Evolutionary conservation across 1,140 invertebrate genomes (phyloP), one percentile per base, ranked within the genome.

Genomic region (Octopus bimaculoides): DNA sequence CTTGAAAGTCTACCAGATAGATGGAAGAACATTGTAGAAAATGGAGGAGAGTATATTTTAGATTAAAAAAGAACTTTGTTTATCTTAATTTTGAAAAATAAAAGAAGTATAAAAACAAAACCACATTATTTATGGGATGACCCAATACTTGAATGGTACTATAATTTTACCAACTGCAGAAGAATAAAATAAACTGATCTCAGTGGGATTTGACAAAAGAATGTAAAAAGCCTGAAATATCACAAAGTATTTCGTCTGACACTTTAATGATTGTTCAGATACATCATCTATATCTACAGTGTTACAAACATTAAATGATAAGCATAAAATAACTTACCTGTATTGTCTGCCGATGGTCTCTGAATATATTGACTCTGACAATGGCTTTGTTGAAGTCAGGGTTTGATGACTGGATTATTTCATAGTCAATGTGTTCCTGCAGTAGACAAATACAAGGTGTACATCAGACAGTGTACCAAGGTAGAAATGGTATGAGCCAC

Each of bases 371-470:
- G 0, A 99, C 94, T 82, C 96, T 92, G 4, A 99, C 94, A 80
- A 98, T 95, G 6, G 97, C 97, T 91, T 99, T 99, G 88, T 98
- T 98, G 87, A 97, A 97, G 82, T 99, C 97, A 0, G 95, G 95
- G 91, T 99, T 98, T 0, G 96, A 96, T 0, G 97, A 98, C 86
- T 97, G 94, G n/a, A 98, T 93, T 52, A 99, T 93, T 81, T 96
- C 96, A 91, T 98, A 99, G 90, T 99, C 97, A 10, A 96, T 92
- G 88, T 99, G 97, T 91, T 99, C 97, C 90, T 98, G 80, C 66
- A 88, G 81, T 20, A 5, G 52, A 71, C 26, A 61, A 12, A 17
- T 12, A 61, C 9, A 61, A 17, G 4, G 2, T 61, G 1, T 61
- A 61, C 9, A 61, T 9, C 17, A 61, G 56, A 61, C 17, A 17